Percentiles rank a stretch among this genome's conserved stretches.
Conservation (phyloP, 2,888 invertebrate genomes). For the Phasia obesa region DNA sequence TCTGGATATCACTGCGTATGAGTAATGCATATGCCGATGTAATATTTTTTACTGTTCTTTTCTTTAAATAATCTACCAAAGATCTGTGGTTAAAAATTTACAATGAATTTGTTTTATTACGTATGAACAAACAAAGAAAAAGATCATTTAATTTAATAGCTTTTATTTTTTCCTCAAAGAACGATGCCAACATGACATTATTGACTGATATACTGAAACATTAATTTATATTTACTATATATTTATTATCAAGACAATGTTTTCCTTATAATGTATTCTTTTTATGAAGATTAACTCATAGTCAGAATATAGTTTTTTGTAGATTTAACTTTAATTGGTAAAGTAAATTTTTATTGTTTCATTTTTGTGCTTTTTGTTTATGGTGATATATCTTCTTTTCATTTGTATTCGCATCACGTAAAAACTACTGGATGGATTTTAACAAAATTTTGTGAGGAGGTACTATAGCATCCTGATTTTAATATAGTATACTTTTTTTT, state of each 20-base stretch:
- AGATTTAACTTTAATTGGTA: no score
- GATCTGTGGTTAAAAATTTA: conserved; percentile 46
- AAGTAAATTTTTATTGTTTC: no score
- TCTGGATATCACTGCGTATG: conserved; percentile 36
- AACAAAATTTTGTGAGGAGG: no score
- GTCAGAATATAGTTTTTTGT: no score
- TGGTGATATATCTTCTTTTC: no score
- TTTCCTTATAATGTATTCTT: no score
- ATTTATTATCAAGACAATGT: conserved; percentile 21
- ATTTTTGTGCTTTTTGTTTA: no score
- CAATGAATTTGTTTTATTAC: conserved; percentile 9
- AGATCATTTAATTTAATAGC: conserved; percentile 49
- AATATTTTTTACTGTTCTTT: not conserved
- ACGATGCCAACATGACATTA: conserved; percentile 31
- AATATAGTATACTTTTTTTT: no score
- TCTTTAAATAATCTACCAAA: conserved; percentile 24
- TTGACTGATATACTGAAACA: conserved; percentile 38
- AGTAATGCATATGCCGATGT: conserved; percentile 1
- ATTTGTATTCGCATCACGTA: no score
- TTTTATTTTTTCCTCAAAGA: not conserved
- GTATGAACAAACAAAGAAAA: not conserved
- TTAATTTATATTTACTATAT: conserved; percentile 43
- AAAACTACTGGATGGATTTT: no score
- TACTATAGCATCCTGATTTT: no score
- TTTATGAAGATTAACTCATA: no score